Evolutionary conservation across 2,888 invertebrate species (phyloP), one percentile per base, ranked within the genome.

Genomic region (Drosophila aldrichi): DNA sequence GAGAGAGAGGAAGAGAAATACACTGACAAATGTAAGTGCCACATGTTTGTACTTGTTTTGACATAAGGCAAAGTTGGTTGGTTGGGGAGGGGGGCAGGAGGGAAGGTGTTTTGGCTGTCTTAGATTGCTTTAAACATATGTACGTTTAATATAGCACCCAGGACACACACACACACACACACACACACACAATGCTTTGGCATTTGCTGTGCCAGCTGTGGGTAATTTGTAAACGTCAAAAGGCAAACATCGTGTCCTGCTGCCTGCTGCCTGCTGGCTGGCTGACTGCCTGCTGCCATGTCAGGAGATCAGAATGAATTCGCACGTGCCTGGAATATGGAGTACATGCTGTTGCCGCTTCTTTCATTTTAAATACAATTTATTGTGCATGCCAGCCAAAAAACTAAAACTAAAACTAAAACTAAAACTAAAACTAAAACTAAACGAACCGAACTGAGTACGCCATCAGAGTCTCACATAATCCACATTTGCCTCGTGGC

Each of bases 221-320:
- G 79, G 84, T 85, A 85, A 85, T 85, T 85, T 85, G 84, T 85
- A 85, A 85, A 85, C 88, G 84, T 89, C 84, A 85, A 87, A 89
- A 87, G 81, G 84, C 84, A 85, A 85, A 89, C 89, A 89, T 86
- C 74, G 81, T 86, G 81, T 89, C 73, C 77, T 78, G 52, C 70
- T 70, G 51, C 59, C 58, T 58, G 48, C 71, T 38, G 46, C 16
- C 49, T 57, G 29, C 44, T 36, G 34, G 44, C 55, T 55, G 38
- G 61, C 67, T 54, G 51, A 63, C 40, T 62, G 48, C 58, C 65
- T 22, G 61, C 70, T 73, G 68, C 67, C 74, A 79, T 82, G 82
- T 88, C 79, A 74, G 70, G 68, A 83, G 84, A 89, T 84, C 84
- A 83, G 76, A 82, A 82, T 81, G 70, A 83, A 84, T 87, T 84